Evolutionary conservation across 2,797 vertebrate genomes (phyloP).

Genomic region (Acanthiza pusilla): DNA sequence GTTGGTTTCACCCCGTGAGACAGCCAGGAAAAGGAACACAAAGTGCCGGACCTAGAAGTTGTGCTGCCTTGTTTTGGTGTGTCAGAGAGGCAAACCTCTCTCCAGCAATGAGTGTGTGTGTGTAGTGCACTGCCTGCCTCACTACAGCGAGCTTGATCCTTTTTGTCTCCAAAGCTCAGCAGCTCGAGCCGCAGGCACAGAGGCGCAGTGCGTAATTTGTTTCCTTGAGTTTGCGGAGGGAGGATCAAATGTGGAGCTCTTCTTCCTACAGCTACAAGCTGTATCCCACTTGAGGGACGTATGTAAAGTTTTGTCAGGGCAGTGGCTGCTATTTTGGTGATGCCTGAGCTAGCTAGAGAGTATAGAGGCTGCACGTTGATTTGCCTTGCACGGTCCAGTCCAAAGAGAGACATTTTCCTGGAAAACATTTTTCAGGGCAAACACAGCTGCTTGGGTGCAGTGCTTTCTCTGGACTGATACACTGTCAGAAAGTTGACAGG

Average conservation of each 20-base stretch:
- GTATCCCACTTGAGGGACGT: background rate
- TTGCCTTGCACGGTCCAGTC: background rate
- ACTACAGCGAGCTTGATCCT: background rate
- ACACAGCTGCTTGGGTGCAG: background rate
- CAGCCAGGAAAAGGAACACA: background rate
- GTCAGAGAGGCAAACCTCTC: background rate
- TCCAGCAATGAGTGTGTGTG: fast-evolving
- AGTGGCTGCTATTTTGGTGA: background rate
- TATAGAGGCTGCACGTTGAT: background rate
- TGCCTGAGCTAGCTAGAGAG: background rate
- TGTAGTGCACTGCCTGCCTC: background rate
- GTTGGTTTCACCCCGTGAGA: background rate
- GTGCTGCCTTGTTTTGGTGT: background rate
- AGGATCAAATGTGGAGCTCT: background rate
- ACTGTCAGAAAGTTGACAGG: background rate
- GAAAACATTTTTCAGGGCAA: background rate
- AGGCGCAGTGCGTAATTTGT: background rate
- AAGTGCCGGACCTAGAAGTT: background rate
- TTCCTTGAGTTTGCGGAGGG: background rate
- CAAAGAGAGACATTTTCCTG: fast-evolving
- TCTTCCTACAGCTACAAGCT: background rate
- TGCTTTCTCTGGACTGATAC: background rate
- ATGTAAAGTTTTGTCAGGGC: background rate
- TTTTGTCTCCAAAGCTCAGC: background rate
- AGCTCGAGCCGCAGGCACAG: background rate